These are phyloP conservation scores for Phyllostomus hastatus DNA, from an alignment of 2,113 vertebrate species.

Conservation along the genomic window DNA sequence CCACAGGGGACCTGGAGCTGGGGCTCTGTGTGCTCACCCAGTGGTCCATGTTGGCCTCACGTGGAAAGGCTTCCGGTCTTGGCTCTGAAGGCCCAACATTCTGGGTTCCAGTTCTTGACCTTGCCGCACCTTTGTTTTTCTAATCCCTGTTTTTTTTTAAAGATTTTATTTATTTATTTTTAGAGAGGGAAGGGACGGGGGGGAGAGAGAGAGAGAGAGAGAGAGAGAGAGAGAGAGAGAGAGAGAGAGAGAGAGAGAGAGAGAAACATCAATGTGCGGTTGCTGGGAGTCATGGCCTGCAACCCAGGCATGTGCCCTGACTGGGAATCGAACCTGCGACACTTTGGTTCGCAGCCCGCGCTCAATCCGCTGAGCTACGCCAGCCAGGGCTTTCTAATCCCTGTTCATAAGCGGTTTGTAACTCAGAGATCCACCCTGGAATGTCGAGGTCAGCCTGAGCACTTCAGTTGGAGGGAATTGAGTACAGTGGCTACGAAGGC, in stretches of 20 bases:
- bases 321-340: no score
- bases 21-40: background rate
- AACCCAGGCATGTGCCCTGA: no score
- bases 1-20: fast-evolving
- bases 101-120: background rate
- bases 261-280: no score
- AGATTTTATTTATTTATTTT: no score
- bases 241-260: no score
- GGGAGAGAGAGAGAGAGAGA: no score
- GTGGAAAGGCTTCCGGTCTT: background rate
- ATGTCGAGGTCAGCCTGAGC: background rate
- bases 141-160: background rate
- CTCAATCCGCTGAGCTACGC: no score
- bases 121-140: background rate
- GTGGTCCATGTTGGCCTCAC: background rate
- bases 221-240: no score
- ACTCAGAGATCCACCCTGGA: background rate
- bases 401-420: background rate
- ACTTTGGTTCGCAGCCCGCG: no score
- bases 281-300: no score
- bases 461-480: background rate
- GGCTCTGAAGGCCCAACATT: background rate
- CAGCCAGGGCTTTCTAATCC: background rate
- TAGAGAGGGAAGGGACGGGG: no score
- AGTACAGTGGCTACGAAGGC: background rate